A percentile compares a stretch with the other conserved stretches of the same genome.
Conservation (phyloP, 37 sponge, comb jelly and placozoan genomes). For the Bolinopsis microptera region DNA sequence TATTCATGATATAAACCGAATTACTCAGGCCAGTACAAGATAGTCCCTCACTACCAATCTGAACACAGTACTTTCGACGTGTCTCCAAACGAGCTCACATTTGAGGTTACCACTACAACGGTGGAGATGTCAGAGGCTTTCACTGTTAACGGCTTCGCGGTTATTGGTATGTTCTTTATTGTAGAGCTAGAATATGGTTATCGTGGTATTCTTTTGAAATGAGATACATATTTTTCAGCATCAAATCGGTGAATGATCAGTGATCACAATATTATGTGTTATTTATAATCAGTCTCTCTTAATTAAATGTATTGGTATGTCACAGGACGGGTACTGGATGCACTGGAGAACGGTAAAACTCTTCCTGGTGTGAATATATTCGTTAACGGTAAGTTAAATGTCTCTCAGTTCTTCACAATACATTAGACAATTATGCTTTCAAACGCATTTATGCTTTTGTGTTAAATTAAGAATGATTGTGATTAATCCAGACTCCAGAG, state of each 20-base stretch:
- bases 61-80: constrained; percentile 79
- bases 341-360: constrained; percentile 26
- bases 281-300: not conserved
- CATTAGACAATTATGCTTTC: too few species aligned
- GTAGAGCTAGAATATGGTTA: not conserved
- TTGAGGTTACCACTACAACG: constrained; percentile 73
- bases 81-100: constrained; percentile 70
- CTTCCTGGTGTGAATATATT: not conserved
- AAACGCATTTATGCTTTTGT: too few species aligned
- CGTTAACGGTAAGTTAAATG: constrained; percentile 29
- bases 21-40: constrained; percentile 28
- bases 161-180: constrained; percentile 69
- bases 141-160: constrained; percentile 85
- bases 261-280: not conserved
- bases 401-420: too few species aligned
- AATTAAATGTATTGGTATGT: not conserved
- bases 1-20: too few species aligned
- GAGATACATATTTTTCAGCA: not conserved
- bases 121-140: constrained; percentile 73
- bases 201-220: not conserved
- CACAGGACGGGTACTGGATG: constrained; percentile 32
- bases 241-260: too few species aligned
- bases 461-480: too few species aligned
- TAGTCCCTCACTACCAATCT: constrained; percentile 74
- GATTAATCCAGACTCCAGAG: too few species aligned